Evolutionary conservation across 2,888 invertebrate genomes (phyloP).

Genomic region (Altica lythri): DNA sequence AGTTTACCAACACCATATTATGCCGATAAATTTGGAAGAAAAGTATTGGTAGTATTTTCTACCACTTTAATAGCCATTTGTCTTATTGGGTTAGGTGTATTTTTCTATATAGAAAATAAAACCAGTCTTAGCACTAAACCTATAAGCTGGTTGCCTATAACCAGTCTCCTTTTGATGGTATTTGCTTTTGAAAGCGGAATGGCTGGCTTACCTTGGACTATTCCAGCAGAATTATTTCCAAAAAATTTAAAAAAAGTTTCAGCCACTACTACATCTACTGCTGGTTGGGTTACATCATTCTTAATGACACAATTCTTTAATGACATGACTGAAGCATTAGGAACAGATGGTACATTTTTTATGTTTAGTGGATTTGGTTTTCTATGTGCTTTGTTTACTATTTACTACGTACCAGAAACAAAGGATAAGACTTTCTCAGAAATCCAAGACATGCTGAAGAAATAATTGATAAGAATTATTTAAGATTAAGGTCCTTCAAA

Average conservation of each 20-base stretch:
- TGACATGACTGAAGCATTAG: slow-evolving; percentile 61
- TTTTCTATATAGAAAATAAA: slow-evolving; percentile 61
- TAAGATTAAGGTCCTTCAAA: too few relatives aligned
- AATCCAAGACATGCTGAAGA: slow-evolving; percentile 62
- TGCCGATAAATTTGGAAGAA: slow-evolving; percentile 76
- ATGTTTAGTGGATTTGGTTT: slow-evolving; percentile 64
- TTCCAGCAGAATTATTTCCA: slow-evolving; percentile 80
- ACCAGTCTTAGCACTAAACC: slow-evolving; percentile 50
- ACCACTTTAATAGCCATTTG: slow-evolving; percentile 68
- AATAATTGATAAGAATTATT: too few relatives aligned
- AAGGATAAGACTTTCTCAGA: slow-evolving; percentile 84
- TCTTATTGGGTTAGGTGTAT: slow-evolving; percentile 61
- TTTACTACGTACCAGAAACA: slow-evolving; percentile 84
- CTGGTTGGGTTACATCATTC: slow-evolving; percentile 75
- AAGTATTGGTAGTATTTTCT: slow-evolving; percentile 71
- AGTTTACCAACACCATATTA: slow-evolving; percentile 74
- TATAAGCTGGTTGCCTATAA: slow-evolving; percentile 72
- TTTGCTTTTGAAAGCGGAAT: slow-evolving; percentile 62
- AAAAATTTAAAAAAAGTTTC: slow-evolving; percentile 75
- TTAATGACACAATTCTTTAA: slow-evolving; percentile 73
- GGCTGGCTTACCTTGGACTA: slow-evolving; percentile 77
- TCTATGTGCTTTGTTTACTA: slow-evolving; percentile 70
- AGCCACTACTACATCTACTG: slow-evolving; percentile 72
- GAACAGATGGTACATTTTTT: slow-evolving; percentile 71
- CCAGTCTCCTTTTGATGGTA: slow-evolving; percentile 72